Base-by-base conservation (phyloP, 2,113 vertebrate genomes). In the Gnathochromis pfefferi region DNA sequence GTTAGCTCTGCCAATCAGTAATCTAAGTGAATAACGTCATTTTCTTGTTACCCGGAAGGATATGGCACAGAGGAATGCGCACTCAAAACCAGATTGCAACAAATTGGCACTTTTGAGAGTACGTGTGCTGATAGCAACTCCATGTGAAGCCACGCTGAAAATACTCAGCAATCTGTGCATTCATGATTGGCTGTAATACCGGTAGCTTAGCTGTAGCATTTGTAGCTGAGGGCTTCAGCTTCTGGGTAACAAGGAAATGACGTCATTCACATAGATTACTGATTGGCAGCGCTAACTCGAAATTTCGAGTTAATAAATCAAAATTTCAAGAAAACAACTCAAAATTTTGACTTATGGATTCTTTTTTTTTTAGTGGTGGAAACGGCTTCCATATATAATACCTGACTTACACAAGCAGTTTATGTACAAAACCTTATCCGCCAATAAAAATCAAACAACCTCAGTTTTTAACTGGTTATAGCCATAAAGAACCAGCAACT, bases 121-220 rank as follows among this genome's bases (percentile, higher is more conserved):
- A 60, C 8, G 2, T 60, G 4, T 60, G 26, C 57, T 58, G 57
- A 58, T 58, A 58, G 26, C 8, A 58, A 4, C 57, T 2, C 26
- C 5, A 58, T 31, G 3, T 58, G 57, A 58, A 58, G 14, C 23
- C 23, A 57, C 1, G 1, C 54, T 57, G 54, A 14, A 57, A 26
- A 57, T 57, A 26, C 23, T 8, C 23, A 57, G 54, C 1, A 57
- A 57, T 57, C 7, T 57, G 54, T 14, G 23, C 23, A 26, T 26
- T 26, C 54, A 26, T 26, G 23, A 58, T 1, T 16, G 7, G 55
- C 7, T 58, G 0, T 31, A 9, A 17, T 58, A 17, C 2, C 1
- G 55, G 55, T 58, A 9, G 55, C 55, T 58, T 58, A 58, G 55
- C 55, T 58, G 26, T 58, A 58, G 23, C 13, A 58, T 28, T 58